Evolutionary conservation across 2,797 vertebrate genomes (phyloP), one percentile per base, ranked within the genome.

Genomic region (Argentina silus): DNA sequence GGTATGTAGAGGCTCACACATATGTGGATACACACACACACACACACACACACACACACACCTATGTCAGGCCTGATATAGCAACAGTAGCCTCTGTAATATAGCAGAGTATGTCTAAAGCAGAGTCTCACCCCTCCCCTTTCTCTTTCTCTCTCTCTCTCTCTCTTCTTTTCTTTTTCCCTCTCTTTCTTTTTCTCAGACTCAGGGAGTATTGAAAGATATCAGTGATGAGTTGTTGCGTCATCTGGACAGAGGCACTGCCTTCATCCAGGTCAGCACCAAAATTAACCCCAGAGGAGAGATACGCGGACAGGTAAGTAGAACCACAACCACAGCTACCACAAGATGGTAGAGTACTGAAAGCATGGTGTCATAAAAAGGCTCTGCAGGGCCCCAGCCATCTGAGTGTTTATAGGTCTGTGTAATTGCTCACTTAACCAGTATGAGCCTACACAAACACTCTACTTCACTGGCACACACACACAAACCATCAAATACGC

Each of bases 211-310:
- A 64, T 87, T 98, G 76, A 97, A 96, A 80, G 98, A 99, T 85
- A 91, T 98, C 72, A 95, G 97, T 1, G 69, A 88, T 0, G 95
- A 97, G 69, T 86, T 98, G 61, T 90, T 98, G 75, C 93, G 83
- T 70, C 96, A 98, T 73, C 88, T 99, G 86, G 92, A 95, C 1
- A 91, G 93, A 75, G 98, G 97, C 77, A 96, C 93, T 0, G 97
- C 96, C 6, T 98, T 96, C 80, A 91, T 99, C 82, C 95, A 98
- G 92, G 95, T 99, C 91, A 95, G 94, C 94, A 99, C 97, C 86
- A 99, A 99, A 88, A 90, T 94, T 6, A 97, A 96, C 74, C 96
- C 97, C 0, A 86, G 91, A 0, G 97, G 98, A 81, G 98, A 98
- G 88, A 95, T 99, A 69, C 91, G 95, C 21, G 97, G 97, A 84